Evolutionary conservation across 30 jellyfish, hydroid and myxozoan genomes (phyloP).

Genomic region (Hydractinia echinata): DNA sequence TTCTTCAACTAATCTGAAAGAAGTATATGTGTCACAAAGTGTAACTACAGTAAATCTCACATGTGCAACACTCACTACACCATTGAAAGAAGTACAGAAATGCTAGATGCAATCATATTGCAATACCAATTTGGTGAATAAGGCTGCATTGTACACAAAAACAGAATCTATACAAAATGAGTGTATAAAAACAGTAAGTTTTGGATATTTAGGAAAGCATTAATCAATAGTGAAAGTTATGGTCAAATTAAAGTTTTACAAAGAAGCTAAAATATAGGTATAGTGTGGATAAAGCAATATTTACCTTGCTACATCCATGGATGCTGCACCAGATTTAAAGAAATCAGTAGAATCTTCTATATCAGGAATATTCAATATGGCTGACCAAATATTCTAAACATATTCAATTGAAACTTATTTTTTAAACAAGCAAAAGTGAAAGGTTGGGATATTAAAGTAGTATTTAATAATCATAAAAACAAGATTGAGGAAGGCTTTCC

Average conservation of each 20-base stretch:
- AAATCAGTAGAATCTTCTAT: conserved; percentile 64
- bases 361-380: conserved; percentile 61
- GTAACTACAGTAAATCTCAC: background rate
- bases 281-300: background rate
- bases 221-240: too few relatives aligned
- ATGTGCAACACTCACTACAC: background rate
- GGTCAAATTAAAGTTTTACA: too few relatives aligned
- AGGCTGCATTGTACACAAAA: too few relatives aligned
- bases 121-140: too few relatives aligned
- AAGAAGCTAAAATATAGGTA: background rate
- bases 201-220: too few relatives aligned
- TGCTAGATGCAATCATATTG: too few relatives aligned
- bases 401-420: background rate
- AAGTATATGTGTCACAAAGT: background rate
- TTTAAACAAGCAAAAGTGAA: background rate
- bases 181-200: too few relatives aligned
- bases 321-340: conserved; percentile 98
- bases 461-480: too few relatives aligned
- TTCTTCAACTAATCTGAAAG: conserved; percentile 80
- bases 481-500: too few relatives aligned
- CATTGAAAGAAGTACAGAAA: too few relatives aligned
- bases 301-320: conserved; percentile 99
- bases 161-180: too few relatives aligned
- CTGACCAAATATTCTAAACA: conserved; percentile 73
- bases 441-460: background rate